Base-by-base conservation (phyloP, 2,888 invertebrate genomes). In the Torymus auratus region DNA sequence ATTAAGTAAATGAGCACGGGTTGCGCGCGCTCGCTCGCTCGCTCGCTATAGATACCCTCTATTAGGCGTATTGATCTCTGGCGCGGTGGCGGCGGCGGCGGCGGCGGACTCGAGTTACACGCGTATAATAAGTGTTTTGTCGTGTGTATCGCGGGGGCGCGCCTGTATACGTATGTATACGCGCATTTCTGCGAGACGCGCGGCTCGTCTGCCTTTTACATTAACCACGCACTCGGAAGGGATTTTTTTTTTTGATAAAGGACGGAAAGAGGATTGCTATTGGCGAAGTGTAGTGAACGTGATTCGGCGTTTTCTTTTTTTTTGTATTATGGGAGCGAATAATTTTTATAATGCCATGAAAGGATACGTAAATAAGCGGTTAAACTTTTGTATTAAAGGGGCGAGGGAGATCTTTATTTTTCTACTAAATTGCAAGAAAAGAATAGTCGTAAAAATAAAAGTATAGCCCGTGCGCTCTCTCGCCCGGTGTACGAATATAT, bases 1-100 rank as follows among this genome's bases (percentile, higher is more conserved):
- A 90, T 91, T 90, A 90, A 90, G 90, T 91, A 90, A 91, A 90
- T 91, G 90, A 90, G 90, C 89, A 88, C 88, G 89, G 89, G 89
- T 88, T 89, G 89, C 87, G 88, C 86, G 86, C 87, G 28, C 28
- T 28, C 87, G 88, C 86, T 86, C 87, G 3, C 28, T 3, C 28
- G 7, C 7, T 86, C 89, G 64, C 69, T 90, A 90, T 89, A 89
- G 89, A 90, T 90, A 89, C 86, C 88, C 89, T 89, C 89, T 89
- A 90, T 90, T 90, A 89, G 89, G 88, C 89, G 89, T 90, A 91
- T 91, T 90, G 90, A 91, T 91, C 90, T 90, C 88, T 87, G 56
- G 72, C 72, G 15, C 23, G 17, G 87, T 3, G 5, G 28, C 28
- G 28, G 28, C 28, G 28, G 28, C 7, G 7, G 7, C 7, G 7